Base-by-base conservation (phyloP, 2,113 vertebrate genomes). In the Burhinus bistriatus region DNA sequence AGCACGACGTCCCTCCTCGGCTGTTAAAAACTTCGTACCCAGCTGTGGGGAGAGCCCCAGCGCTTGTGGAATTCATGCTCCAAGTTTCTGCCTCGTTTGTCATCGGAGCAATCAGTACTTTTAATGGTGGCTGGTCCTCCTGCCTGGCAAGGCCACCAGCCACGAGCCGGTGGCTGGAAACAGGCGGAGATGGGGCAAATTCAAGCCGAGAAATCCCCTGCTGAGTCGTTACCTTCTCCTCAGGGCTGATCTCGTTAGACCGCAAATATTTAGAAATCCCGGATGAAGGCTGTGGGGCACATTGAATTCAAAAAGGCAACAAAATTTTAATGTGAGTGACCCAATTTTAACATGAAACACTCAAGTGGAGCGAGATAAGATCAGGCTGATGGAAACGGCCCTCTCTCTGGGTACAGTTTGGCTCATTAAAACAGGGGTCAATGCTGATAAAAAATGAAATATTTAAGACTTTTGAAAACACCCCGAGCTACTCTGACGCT, bases 191-290 rank as follows among this genome's bases (percentile, higher is more conserved):
- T 42, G 57, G 45, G 76, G 44, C 42, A 64, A 58, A 45, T 29
- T 17, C 26, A 26, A 42, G 77, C 18, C 26, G 32, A 30, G 34
- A 57, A 64, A 14, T 30, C 30, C 18, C 62, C 21, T 1, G 0
- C 11, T 1, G 7, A 42, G 51, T 20, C 1, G 0, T 36, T 38
- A 5, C 23, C n/a, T 52, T 34, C 17, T 61, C 30, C 52, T 79
- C 32, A 8, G 65, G 59, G 26, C 45, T 47, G n/a, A 78, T 32
- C 32, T 77, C 3, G 0, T 83, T 44, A 44, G 15, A 27, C 29
- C 73, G 66, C 30, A 90, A 68, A 73, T 69, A 78, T 83, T 93
- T 62, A 72, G 59, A 70, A 69, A 49, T 30, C 26, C 61, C 2
- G 0, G 54, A 8, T 42, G 59, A 79, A 47, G 34, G 61, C 78